These are phyloP conservation scores for Pristionchus arcanus DNA, from an alignment of 2,888 invertebrate species.

Conservation along the genomic window DNA sequence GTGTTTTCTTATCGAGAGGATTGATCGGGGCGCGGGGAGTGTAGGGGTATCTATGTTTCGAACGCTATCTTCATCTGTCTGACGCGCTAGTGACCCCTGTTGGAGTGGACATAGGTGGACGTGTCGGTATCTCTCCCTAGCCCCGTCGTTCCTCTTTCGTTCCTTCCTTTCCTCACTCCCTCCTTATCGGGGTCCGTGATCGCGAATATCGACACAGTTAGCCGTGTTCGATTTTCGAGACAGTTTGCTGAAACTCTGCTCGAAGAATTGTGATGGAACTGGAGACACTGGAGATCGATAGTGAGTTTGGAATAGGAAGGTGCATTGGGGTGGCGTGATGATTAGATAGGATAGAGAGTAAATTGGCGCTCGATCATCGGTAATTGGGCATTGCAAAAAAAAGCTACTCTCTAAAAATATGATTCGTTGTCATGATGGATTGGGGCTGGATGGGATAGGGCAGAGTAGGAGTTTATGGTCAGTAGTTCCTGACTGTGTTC, in stretches of 20 bases:
- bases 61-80: background rate
- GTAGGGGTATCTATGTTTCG: background rate
- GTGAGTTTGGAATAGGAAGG: background rate
- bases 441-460: no score
- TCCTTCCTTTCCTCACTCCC: background rate
- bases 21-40: background rate
- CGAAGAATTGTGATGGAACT: background rate
- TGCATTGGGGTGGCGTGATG: background rate
- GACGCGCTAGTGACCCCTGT: background rate
- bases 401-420: no score
- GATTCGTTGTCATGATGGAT: no score
- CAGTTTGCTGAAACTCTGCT: no score
- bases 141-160: background rate
- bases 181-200: no score
- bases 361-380: background rate
- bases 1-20: constrained; percentile 20
- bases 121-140: background rate
- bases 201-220: no score
- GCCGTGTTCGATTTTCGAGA: no score
- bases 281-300: background rate
- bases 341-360: background rate
- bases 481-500: no score
- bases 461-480: no score
- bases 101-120: background rate
- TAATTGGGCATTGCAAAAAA: no score